Percentiles rank a stretch among this genome's conserved stretches.
These are phyloP conservation scores for Apocheima hispidaria DNA, from an alignment of 2,888 invertebrate genomes.

Conservation along the genomic window DNA sequence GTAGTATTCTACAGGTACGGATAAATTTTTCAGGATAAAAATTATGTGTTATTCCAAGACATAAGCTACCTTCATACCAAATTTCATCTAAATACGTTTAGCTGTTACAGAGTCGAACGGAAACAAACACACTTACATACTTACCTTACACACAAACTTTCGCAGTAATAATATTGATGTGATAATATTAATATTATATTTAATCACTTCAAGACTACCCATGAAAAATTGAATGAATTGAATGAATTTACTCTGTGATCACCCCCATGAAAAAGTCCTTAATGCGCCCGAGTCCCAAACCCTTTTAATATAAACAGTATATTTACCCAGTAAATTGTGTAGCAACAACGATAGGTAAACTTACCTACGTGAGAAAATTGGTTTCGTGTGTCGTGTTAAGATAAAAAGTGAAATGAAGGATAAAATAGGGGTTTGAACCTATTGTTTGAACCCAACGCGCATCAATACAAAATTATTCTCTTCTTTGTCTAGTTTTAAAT, in stretches of 20 bases:
- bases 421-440: not conserved
- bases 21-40: no score
- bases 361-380: constrained; percentile 24
- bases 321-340: constrained; percentile 24
- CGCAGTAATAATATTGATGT: no score
- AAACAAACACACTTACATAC: no score
- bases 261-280: not conserved
- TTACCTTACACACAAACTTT: no score
- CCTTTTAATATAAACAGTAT: constrained; percentile 36
- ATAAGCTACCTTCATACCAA: no score
- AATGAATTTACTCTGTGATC: not conserved
- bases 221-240: not conserved
- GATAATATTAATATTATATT: no score
- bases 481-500: not conserved
- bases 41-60: no score
- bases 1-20: no score
- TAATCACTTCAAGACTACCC: no score
- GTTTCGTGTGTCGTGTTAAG: constrained; percentile 15
- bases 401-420: constrained; percentile 9
- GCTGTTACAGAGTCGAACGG: no score
- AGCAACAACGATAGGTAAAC: constrained; percentile 21
- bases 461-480: not conserved
- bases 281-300: constrained; percentile 4
- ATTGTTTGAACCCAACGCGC: not conserved
- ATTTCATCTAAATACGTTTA: no score